A percentile compares a stretch with the other conserved stretches of the same genome.
These are phyloP conservation scores for Cephus cinctus DNA, from an alignment of 1,140 invertebrate species.

Conservation along the genomic window DNA sequence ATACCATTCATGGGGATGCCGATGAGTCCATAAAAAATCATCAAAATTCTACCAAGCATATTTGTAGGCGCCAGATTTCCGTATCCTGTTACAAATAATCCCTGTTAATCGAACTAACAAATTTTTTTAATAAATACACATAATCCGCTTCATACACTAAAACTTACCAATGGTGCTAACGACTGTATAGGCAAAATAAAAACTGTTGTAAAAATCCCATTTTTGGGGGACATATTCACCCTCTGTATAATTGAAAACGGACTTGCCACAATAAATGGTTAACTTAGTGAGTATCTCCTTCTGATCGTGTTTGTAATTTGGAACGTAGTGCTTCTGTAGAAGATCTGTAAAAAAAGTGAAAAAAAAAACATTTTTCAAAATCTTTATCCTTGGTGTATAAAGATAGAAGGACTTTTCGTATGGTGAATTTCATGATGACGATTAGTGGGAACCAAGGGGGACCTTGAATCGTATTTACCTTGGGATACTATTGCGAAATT, in stretches of 20 bases:
- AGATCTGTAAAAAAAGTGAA: conserved; percentile 60
- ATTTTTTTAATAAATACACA: no score
- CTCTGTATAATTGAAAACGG: conserved; percentile 62
- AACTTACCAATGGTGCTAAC: conserved; percentile 89
- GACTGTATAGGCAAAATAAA: conserved; percentile 93
- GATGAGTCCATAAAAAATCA: conserved; percentile 89
- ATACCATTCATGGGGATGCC: conserved; percentile 96
- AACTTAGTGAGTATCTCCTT: conserved; percentile 64
- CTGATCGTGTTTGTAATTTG: conserved; percentile 57
- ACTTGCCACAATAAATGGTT: conserved; percentile 68
- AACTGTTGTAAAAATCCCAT: conserved; percentile 92
- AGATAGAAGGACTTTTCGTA: not conserved
- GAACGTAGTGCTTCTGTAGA: conserved; percentile 61
- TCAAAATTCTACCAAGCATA: conserved; percentile 76
- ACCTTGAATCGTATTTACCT: not conserved
- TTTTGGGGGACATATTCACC: conserved; percentile 59
- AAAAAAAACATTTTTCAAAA: not conserved
- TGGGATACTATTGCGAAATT: conserved; percentile 2
- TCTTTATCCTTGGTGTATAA: not conserved
- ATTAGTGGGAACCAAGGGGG: not conserved
- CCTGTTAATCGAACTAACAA: conserved; percentile 48
- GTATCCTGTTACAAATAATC: conserved; percentile 67
- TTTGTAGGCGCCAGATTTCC: conserved; percentile 87
- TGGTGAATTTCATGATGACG: not conserved
- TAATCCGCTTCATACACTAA: no score